Conservation (phyloP, 2,113 vertebrate species). For the Hepsetus odoe region DNA sequence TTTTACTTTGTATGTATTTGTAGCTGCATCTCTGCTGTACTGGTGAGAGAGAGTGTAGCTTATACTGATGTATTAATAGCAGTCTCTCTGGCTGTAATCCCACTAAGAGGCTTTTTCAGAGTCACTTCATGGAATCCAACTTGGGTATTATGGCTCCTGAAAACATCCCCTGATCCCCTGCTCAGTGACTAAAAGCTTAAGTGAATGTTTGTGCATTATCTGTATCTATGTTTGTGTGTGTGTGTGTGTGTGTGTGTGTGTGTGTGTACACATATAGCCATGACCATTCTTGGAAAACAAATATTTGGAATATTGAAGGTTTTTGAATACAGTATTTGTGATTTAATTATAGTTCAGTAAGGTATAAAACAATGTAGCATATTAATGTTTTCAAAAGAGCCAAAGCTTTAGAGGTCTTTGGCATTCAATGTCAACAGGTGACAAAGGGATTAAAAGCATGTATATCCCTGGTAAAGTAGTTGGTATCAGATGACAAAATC, state of each 20-base stretch:
- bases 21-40: neutral
- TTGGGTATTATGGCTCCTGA: conserved; percentile 13
- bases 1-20: neutral
- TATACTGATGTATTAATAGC: conserved; percentile 15
- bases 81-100: conserved; percentile 23
- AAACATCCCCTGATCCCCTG: conserved; percentile 8
- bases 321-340: neutral
- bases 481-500: neutral
- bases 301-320: neutral
- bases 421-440: neutral
- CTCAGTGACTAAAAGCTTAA: conserved; percentile 1
- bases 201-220: neutral
- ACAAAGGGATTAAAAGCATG: neutral
- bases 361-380: neutral
- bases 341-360: neutral
- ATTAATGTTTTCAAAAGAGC: neutral
- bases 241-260: neutral
- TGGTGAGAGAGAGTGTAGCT: neutral
- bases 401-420: neutral
- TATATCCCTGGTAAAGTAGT: neutral
- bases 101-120: neutral
- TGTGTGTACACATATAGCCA: neutral
- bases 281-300: neutral
- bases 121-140: conserved; percentile 12
- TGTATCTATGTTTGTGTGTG: too few relatives aligned